Conservation (phyloP, 2,888 invertebrate species). For the Hypolimnas misippus region DNA sequence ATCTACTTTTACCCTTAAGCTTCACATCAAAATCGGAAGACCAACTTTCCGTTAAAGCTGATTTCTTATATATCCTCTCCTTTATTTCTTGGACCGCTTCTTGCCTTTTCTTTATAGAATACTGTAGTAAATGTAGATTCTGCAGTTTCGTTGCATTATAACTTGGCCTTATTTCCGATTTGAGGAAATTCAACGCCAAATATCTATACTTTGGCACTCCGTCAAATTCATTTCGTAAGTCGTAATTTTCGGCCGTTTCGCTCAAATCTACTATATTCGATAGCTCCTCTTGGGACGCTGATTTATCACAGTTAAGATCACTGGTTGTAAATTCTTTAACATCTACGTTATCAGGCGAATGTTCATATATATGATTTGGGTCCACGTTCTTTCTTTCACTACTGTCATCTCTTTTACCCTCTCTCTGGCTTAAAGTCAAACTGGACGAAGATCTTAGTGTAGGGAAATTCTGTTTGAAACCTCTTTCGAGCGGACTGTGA, state of each 20-base stretch:
- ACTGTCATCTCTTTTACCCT: slow-evolving; percentile 52
- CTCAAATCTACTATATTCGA: slow-evolving; percentile 74
- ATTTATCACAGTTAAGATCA: slow-evolving; percentile 62
- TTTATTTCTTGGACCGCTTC: slow-evolving; percentile 85
- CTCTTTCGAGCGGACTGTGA: slow-evolving; percentile 74
- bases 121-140: slow-evolving; percentile 87
- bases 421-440: slow-evolving; percentile 55
- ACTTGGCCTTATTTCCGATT: slow-evolving; percentile 87
- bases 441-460: slow-evolving; percentile 64
- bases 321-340: slow-evolving; percentile 62
- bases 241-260: slow-evolving; percentile 77
- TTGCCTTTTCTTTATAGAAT: slow-evolving; percentile 87
- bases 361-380: slow-evolving; percentile 71
- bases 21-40: slow-evolving; percentile 55
- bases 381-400: slow-evolving; percentile 53
- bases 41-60: slow-evolving; percentile 63
- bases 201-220: slow-evolving; percentile 73
- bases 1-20: slow-evolving; percentile 60
- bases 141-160: slow-evolving; percentile 89
- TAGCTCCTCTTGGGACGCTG: slow-evolving; percentile 64
- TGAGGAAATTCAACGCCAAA: slow-evolving; percentile 78
- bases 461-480: slow-evolving; percentile 69
- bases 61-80: slow-evolving; percentile 75
- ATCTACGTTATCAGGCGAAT: slow-evolving; percentile 73
- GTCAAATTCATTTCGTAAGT: slow-evolving; percentile 67